phyloP scores from a whole-genome alignment of 1,140 invertebrate genomes.

The Marisa cornuarietis region DNA sequence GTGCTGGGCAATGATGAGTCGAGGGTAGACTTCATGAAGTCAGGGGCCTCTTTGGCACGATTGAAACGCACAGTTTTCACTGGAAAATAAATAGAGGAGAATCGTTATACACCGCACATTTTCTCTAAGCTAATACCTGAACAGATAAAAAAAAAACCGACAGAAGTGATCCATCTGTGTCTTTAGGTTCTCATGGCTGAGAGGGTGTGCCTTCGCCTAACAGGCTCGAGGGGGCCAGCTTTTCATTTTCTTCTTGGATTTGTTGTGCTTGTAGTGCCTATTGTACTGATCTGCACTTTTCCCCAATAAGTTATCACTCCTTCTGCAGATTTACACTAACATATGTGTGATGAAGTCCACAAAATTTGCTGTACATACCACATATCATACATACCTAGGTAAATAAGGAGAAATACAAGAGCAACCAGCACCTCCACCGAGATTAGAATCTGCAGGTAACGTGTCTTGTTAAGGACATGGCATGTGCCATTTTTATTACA shows the following conservation, averaged over 20 bases:
- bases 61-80: constrained; percentile 18
- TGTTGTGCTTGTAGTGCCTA: too few relatives aligned
- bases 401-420: constrained; percentile 6
- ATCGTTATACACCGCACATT: not conserved
- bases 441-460: constrained; percentile 16
- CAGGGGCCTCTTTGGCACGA: constrained; percentile 15
- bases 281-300: too few relatives aligned
- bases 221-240: not conserved
- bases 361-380: not conserved
- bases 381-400: constrained; percentile 8
- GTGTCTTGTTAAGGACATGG: not conserved
- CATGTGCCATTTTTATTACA: not conserved
- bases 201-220: not conserved
- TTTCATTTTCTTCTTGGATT: too few relatives aligned
- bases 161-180: not conserved
- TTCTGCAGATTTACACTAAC: not conserved
- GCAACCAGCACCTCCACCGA: constrained; percentile 13
- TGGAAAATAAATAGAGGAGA: not conserved
- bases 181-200: not conserved
- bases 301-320: too few relatives aligned
- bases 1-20: not conserved
- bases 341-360: not conserved
- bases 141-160: not conserved
- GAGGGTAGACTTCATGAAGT: constrained; percentile 6
- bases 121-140: not conserved